Evolutionary conservation across 2,113 vertebrate genomes (phyloP).

Genomic region (Mustelus asterias): DNA sequence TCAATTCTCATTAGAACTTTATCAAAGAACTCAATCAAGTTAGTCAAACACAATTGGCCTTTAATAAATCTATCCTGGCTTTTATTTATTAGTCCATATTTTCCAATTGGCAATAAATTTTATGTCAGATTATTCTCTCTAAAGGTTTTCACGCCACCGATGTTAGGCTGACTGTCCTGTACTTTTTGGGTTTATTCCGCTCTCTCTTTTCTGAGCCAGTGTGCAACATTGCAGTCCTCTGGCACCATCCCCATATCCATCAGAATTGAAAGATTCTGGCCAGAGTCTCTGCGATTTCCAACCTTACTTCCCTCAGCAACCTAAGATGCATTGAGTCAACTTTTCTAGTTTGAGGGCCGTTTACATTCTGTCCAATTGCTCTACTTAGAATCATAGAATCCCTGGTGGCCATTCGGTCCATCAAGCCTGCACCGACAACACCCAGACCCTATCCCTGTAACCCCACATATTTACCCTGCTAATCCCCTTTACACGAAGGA

Average conservation of each 20-base stretch:
- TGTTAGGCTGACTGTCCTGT: background rate
- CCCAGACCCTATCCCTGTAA: too few relatives aligned
- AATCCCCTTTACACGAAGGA: too few relatives aligned
- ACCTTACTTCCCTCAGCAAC: background rate
- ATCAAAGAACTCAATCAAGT: background rate
- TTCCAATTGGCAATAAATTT: background rate
- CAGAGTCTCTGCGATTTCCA: background rate
- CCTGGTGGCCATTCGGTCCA: too few relatives aligned
- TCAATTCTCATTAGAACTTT: background rate
- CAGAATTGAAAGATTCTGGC: background rate
- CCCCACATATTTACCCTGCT: too few relatives aligned
- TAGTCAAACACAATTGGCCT: background rate
- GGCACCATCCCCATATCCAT: background rate
- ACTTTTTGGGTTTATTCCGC: background rate
- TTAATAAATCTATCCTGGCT: background rate
- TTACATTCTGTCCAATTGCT: too few relatives aligned
- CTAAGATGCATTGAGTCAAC: background rate
- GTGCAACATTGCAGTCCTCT: background rate
- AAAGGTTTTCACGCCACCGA: background rate
- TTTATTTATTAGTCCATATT: background rate
- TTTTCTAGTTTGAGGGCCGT: background rate
- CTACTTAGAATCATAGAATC: background rate
- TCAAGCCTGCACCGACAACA: too few relatives aligned
- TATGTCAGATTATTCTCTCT: background rate
- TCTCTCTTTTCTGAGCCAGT: background rate